Base-by-base conservation (phyloP, 2,113 vertebrate genomes). In the Mobula birostris region DNA sequence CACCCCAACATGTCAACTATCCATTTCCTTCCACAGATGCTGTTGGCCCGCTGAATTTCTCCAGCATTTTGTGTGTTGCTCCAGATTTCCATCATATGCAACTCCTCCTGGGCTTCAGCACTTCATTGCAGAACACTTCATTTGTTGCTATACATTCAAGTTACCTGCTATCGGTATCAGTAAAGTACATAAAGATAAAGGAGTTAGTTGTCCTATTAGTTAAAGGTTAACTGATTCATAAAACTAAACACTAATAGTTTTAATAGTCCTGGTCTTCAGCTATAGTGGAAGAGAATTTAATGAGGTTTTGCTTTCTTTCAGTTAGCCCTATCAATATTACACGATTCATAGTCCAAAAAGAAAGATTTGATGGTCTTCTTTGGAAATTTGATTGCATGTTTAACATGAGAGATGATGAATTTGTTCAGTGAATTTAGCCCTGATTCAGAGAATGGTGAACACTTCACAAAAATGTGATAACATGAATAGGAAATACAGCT, bases 401-500 rank as follows among this genome's bases (percentile, higher is more conserved):
- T 93, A 3, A 72, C 36, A 76, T 76, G 48, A 76, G 32, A 88
- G 58, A 14, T 90, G 61, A 15, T 90, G 61, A 32, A 66, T 68
- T 90, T 56, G 27, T 88, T 29, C 58, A 11, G 32, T 36, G 36
- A 93, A 93, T 74, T 93, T 36, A 74, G 40, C 21, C 36, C 56
- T 74, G 70, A 8, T 76, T 56, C 36, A 56, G 70, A 93, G 91
- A 36, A 93, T 40, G 61, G 74, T 40, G 27, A 74, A 72, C 91
- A 93, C 32, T 7, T 48, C 24, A 66, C 66, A 93, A 93, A 93
- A 74, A 48, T 76, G n/a, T 66, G 36, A 40, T 14, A 74, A 93
- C 74, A 56, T 11, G 70, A 56, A 56, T 21, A 56, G 91, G 74
- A 93, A 76, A 93, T 56, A 93, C 68, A 93, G 70, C 68, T 93